Conservation (phyloP, 92 coral and sea anemone genomes). For the Siderastrea siderea region DNA sequence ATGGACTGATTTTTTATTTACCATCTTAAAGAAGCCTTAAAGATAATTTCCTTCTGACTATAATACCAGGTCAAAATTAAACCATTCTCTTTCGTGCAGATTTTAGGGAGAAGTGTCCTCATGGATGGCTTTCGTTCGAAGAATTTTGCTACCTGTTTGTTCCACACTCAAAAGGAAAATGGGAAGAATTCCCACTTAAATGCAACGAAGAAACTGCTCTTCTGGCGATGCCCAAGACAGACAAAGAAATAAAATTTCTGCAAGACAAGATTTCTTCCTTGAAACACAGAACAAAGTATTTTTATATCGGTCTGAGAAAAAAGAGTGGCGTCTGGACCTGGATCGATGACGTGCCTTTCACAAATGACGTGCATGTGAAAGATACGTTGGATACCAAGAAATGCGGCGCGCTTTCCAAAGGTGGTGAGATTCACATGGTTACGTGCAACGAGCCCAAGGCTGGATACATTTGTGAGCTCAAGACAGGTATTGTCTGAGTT, state of each 20-base stretch:
- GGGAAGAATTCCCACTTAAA: slow-evolving; percentile 74
- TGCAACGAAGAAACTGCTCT: slow-evolving; percentile 75
- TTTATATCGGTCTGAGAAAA: slow-evolving; percentile 79
- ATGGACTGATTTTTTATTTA: background rate
- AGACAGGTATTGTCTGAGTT: slow-evolving; percentile 63
- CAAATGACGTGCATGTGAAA: slow-evolving; percentile 40
- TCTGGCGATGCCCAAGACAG: slow-evolving; percentile 94
- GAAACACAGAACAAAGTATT: slow-evolving; percentile 46
- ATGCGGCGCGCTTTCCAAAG: slow-evolving; percentile 31
- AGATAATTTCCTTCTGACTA: too few relatives aligned
- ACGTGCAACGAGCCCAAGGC: slow-evolving; percentile 61
- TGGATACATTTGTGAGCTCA: slow-evolving; percentile 84
- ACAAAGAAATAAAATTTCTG: slow-evolving; percentile 82
- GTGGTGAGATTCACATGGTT: slow-evolving; percentile 66
- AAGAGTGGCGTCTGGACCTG: slow-evolving; percentile 79
- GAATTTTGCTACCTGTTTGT: slow-evolving; percentile 86
- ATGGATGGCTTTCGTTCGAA: slow-evolving; percentile 78
- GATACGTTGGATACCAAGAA: slow-evolving; percentile 1
- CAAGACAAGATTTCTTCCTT: slow-evolving; percentile 55
- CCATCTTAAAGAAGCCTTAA: background rate
- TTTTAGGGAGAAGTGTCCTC: slow-evolving; percentile 63
- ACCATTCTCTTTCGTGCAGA: background rate
- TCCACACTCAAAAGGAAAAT: slow-evolving; percentile 56
- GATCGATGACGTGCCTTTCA: slow-evolving; percentile 81
- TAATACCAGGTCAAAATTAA: too few relatives aligned